These are phyloP conservation scores for Chionodraco myersi DNA, from an alignment of 2,113 vertebrate genomes.

Conservation along the genomic window DNA sequence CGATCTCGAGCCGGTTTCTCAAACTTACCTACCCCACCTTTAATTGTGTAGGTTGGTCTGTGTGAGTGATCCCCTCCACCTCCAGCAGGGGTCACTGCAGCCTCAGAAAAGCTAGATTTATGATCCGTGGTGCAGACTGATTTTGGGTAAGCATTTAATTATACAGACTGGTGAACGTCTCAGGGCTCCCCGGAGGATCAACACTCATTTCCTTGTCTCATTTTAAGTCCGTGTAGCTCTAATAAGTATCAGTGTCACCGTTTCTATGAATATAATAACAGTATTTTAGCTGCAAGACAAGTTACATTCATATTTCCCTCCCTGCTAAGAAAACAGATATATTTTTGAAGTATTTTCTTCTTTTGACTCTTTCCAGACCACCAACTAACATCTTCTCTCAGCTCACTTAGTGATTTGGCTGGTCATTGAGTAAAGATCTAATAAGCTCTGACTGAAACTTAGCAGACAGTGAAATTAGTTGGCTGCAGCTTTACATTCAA, in stretches of 20 bases:
- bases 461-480: slow-evolving; percentile 79
- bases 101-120: slow-evolving; percentile 31
- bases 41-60: neutral
- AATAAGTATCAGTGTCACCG: slow-evolving; percentile 6
- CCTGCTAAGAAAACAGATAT: slow-evolving; percentile 29
- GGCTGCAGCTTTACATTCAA: slow-evolving; percentile 63
- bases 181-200: slow-evolving; percentile 24
- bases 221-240: slow-evolving; percentile 9
- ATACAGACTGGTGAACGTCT: slow-evolving; percentile 28
- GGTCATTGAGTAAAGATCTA: slow-evolving; percentile 58
- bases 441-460: slow-evolving; percentile 74
- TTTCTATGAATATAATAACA: slow-evolving; percentile 20
- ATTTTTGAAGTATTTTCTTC: neutral
- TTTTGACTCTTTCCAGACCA: too few species aligned
- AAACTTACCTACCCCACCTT: too few species aligned
- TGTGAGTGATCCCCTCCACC: slow-evolving; percentile 30
- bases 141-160: slow-evolving; percentile 47
- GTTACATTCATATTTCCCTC: neutral
- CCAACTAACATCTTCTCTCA: slow-evolving; percentile 50
- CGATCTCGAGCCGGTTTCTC: too few species aligned
- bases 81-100: slow-evolving; percentile 76
- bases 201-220: slow-evolving; percentile 35
- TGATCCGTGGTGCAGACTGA: neutral
- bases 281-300: neutral
- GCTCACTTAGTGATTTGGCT: slow-evolving; percentile 59